These are phyloP conservation scores for Drosophila mayaguana DNA, from an alignment of 2,888 invertebrate genomes.

Conservation along the genomic window DNA sequence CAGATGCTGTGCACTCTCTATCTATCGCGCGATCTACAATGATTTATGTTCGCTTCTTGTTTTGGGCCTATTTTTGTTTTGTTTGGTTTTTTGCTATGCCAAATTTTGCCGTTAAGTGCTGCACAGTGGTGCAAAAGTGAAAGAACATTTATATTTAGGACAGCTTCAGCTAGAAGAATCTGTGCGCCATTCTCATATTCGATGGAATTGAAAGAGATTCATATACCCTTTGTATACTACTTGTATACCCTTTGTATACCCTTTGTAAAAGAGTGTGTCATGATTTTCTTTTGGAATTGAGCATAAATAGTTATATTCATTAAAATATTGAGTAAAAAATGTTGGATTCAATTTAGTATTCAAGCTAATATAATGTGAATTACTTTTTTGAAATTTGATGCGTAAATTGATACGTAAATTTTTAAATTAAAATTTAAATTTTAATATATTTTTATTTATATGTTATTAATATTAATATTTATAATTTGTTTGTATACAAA, in stretches of 20 bases:
- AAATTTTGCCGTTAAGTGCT: constrained; percentile 37
- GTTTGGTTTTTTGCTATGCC: constrained; percentile 8
- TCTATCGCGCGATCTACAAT: constrained; percentile 24
- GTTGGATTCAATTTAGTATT: no score
- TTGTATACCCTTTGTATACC: neutral
- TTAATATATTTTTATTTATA: no score
- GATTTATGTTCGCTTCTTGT: constrained; percentile 41
- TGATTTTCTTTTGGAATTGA: neutral
- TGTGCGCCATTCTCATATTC: neutral
- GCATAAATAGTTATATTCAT: no score
- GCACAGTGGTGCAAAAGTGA: constrained; percentile 43
- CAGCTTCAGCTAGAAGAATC: fast-evolving
- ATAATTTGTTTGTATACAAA: no score
- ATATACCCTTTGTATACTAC: neutral
- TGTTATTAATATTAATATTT: no score
- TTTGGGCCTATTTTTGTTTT: constrained; percentile 14
- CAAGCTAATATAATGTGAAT: no score
- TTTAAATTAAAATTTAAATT: no score
- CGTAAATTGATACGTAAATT: no score
- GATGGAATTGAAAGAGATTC: neutral
- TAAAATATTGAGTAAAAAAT: no score
- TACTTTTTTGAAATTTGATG: no score
- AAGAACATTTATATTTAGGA: neutral
- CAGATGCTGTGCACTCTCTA: constrained; percentile 16
- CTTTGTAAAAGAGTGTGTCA: no score